Conservation (phyloP, 2,888 invertebrate genomes). For the Aphodius sticticus region DNA sequence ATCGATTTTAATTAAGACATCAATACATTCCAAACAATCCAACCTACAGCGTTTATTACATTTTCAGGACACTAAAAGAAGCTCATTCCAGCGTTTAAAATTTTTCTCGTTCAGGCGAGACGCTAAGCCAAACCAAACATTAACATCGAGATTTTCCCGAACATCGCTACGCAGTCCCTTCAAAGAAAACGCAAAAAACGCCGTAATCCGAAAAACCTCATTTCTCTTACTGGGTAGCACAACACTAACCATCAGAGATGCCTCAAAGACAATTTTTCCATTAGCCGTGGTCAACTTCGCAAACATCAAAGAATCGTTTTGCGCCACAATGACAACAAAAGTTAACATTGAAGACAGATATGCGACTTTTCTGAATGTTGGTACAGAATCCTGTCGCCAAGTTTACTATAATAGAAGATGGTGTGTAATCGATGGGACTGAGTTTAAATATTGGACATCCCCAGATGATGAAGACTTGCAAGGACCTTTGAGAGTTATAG, state of each 20-base stretch:
- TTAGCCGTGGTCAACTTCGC: conserved; percentile 16
- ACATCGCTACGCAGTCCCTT: conserved; percentile 10
- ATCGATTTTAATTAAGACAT: too few species aligned
- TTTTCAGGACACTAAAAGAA: conserved; percentile 40
- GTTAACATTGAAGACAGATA: conserved; percentile 51
- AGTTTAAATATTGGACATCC: conserved; percentile 62
- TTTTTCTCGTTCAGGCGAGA: conserved; percentile 10
- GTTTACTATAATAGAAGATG: conserved; percentile 63
- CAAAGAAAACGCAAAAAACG: not conserved
- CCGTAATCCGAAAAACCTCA: not conserved
- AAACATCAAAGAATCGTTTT: conserved; percentile 32
- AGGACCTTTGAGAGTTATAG: conserved; percentile 54
- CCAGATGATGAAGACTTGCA: conserved; percentile 56
- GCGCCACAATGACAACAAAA: conserved; percentile 44
- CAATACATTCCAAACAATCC: too few species aligned
- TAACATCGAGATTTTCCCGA: conserved; percentile 15
- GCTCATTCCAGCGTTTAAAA: conserved; percentile 36
- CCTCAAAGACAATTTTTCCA: not conserved
- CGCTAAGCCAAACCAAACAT: conserved; percentile 11
- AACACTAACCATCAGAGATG: conserved; percentile 13
- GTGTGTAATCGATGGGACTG: conserved; percentile 61
- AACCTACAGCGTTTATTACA: not conserved
- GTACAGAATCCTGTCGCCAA: conserved; percentile 55
- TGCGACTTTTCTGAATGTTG: conserved; percentile 62
- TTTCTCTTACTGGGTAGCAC: conserved; percentile 5